A percentile compares a stretch with the other conserved stretches of the same genome.
phyloP scores from a whole-genome alignment of 2,888 invertebrate species.

The Odontothrips loti region DNA sequence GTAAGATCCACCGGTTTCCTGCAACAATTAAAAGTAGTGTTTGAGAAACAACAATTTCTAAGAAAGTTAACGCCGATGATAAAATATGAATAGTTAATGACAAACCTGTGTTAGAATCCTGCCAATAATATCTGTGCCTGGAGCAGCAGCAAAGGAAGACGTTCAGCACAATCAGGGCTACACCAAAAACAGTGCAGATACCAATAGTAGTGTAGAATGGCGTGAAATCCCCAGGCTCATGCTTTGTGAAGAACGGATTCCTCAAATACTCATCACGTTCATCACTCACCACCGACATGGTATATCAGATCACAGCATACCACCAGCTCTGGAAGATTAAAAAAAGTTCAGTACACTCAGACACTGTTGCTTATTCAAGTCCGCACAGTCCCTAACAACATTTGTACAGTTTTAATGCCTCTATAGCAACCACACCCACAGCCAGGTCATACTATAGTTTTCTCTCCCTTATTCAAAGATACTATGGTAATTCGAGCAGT shows the following conservation, averaged over 20 bases:
- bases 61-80: not conserved
- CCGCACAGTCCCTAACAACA: no score
- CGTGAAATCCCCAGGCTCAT: slow-evolving; percentile 69
- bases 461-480: no score
- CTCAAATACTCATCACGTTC: slow-evolving; percentile 58
- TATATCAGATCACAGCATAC: slow-evolving; percentile 12
- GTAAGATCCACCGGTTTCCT: slow-evolving; percentile 81
- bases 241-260: slow-evolving; percentile 58
- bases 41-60: not conserved
- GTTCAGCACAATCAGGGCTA: slow-evolving; percentile 68
- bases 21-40: slow-evolving; percentile 36
- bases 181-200: slow-evolving; percentile 68
- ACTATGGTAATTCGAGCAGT: no score
- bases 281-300: slow-evolving; percentile 45
- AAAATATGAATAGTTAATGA: not conserved
- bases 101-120: slow-evolving; percentile 70
- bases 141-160: slow-evolving; percentile 77
- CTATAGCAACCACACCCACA: not conserved
- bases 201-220: slow-evolving; percentile 78
- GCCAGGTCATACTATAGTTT: no score
- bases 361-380: not conserved
- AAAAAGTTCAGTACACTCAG: not conserved
- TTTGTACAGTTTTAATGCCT: no score
- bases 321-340: not conserved
- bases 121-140: slow-evolving; percentile 74